These are phyloP conservation scores for Camelus bactrianus DNA, from an alignment of 2,113 vertebrate species.

Conservation along the genomic window DNA sequence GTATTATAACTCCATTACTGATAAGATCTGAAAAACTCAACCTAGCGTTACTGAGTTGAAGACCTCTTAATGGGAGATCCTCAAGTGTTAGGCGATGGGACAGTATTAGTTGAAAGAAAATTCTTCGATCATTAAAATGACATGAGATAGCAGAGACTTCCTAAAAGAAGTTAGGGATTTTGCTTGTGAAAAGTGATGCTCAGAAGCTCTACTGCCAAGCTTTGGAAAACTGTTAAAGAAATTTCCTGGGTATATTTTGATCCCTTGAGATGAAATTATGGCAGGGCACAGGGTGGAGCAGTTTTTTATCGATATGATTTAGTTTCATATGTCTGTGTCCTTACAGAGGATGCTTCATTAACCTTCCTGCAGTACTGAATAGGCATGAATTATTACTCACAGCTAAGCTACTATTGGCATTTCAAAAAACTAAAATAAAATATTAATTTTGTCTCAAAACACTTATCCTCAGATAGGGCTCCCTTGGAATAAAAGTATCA, in stretches of 20 bases:
- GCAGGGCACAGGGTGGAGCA: slow-evolving; percentile 49
- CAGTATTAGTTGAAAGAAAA: slow-evolving; percentile 7
- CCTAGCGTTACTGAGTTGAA: not conserved
- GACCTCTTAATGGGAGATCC: not conserved
- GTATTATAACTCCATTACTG: not conserved
- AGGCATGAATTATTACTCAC: slow-evolving; percentile 1
- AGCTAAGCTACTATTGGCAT: not conserved
- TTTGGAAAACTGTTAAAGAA: slow-evolving; percentile 48
- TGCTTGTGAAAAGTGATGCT: slow-evolving; percentile 33
- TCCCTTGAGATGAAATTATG: slow-evolving; percentile 74
- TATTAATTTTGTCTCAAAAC: slow-evolving; percentile 53
- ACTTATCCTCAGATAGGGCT: not conserved
- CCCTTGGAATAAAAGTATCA: slow-evolving; percentile 3
- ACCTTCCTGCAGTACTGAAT: slow-evolving; percentile 52
- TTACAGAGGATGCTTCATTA: slow-evolving; percentile 58
- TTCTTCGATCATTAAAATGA: slow-evolving; percentile 35
- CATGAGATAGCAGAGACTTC: not conserved
- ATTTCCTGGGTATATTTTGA: slow-evolving; percentile 64
- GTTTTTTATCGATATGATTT: slow-evolving; percentile 44
- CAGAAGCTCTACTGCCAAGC: not conserved
- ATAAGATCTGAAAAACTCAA: not conserved
- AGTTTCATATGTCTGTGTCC: slow-evolving; percentile 56
- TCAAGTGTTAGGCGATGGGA: slow-evolving; percentile 26
- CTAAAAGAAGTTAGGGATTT: slow-evolving; percentile 62
- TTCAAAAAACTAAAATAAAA: slow-evolving; percentile 28